These are phyloP conservation scores for Strigops habroptila DNA, from an alignment of 2,113 vertebrate species.

Conservation along the genomic window DNA sequence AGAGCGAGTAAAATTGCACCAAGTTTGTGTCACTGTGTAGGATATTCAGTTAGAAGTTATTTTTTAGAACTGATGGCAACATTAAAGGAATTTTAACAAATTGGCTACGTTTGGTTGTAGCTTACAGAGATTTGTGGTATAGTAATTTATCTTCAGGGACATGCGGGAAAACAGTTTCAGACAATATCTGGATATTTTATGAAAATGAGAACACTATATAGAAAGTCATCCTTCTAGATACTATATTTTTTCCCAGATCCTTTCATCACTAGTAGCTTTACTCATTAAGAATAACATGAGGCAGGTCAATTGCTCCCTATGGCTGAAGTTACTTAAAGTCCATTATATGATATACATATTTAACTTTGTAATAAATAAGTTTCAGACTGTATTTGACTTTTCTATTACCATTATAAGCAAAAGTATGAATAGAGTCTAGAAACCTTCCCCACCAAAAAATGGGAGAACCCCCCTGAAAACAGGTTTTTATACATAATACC, in stretches of 20 bases:
- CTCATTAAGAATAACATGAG: background rate
- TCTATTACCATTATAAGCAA: background rate
- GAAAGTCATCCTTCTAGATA: background rate
- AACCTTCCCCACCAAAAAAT: background rate
- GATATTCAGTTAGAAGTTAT: conserved; percentile 21
- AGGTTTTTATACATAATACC: background rate
- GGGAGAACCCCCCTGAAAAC: rapidly evolving
- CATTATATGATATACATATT: background rate
- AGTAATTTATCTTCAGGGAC: conserved; percentile 41
- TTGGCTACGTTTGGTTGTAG: background rate
- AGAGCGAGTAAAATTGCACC: conserved; percentile 8
- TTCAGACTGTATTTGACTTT: background rate
- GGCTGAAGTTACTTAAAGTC: background rate
- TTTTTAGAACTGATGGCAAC: conserved; percentile 50
- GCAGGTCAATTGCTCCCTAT: background rate
- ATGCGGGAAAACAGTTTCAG: conserved; percentile 7
- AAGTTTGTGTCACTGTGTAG: background rate
- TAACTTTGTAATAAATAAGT: background rate
- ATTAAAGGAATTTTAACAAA: conserved; percentile 49
- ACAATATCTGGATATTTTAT: conserved; percentile 27
- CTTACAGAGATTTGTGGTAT: conserved; percentile 13
- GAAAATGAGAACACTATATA: background rate
- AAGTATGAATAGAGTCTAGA: background rate
- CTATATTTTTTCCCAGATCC: background rate
- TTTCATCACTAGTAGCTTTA: background rate